These are phyloP conservation scores for Saturnia japonica DNA, from an alignment of 2,888 invertebrate species.

Conservation along the genomic window DNA sequence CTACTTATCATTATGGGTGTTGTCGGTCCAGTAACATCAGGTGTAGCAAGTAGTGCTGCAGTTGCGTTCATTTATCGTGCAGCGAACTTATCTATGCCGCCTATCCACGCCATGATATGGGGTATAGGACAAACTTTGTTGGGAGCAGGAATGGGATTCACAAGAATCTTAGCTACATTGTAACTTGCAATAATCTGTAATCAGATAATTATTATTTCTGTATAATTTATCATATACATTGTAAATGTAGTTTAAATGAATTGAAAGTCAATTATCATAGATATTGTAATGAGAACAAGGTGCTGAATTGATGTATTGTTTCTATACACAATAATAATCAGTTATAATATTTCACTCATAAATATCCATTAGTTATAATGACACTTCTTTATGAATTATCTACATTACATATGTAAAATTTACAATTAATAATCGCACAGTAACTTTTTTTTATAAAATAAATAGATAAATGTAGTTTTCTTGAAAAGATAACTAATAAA, in stretches of 20 bases:
- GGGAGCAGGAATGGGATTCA: slow-evolving; percentile 95
- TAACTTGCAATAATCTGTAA: slow-evolving; percentile 68
- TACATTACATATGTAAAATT: neutral
- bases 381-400: neutral
- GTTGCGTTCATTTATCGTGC: slow-evolving; percentile 97
- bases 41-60: slow-evolving; percentile 94
- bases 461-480: neutral
- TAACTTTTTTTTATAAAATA: neutral
- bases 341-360: neutral
- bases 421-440: neutral
- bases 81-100: slow-evolving; percentile 93
- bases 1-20: slow-evolving; percentile 94
- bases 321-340: slow-evolving; percentile 24
- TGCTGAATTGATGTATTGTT: slow-evolving; percentile 49
- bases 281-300: slow-evolving; percentile 46
- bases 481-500: neutral
- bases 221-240: slow-evolving; percentile 13
- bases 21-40: slow-evolving; percentile 92
- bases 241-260: slow-evolving; percentile 40
- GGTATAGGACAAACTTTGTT: slow-evolving; percentile 96
- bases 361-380: neutral
- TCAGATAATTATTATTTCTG: slow-evolving; percentile 25
- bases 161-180: slow-evolving; percentile 95
- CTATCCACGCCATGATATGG: slow-evolving; percentile 96
- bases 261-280: slow-evolving; percentile 61